Percentiles rank a stretch among this genome's conserved stretches.
phyloP scores from a whole-genome alignment of 2,888 invertebrate species.

The Drepanosiphum platanoidis region DNA sequence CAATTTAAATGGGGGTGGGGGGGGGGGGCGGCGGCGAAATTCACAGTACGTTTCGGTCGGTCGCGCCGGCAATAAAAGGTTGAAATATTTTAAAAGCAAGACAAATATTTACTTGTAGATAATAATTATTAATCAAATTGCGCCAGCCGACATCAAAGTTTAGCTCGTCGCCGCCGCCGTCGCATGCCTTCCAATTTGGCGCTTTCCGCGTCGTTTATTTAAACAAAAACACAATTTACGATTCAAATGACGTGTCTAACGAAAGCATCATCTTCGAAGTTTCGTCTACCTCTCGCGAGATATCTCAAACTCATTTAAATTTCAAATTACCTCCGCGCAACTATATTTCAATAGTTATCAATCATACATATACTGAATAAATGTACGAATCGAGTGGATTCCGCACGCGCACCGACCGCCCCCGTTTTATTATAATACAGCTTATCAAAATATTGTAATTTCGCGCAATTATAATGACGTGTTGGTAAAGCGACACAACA shows the following conservation, averaged over 20 bases:
- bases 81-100: not conserved
- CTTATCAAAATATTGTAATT: conserved; percentile 17
- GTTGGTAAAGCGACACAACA: not conserved
- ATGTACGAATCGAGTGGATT: conserved; percentile 19
- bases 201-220: conserved; percentile 34
- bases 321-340: conserved; percentile 10
- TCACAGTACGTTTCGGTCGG: not conserved
- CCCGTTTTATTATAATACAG: too few relatives aligned
- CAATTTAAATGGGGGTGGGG: too few relatives aligned
- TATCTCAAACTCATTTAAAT: conserved; percentile 46
- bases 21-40: not conserved
- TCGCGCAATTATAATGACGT: not conserved
- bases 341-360: conserved; percentile 49
- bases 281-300: not conserved
- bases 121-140: conserved; percentile 48
- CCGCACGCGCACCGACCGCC: not conserved
- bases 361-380: conserved; percentile 48
- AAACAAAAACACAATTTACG: conserved; percentile 54
- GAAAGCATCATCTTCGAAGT: conserved; percentile 36
- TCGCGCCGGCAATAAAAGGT: not conserved
- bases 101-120: conserved; percentile 13
- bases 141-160: conserved; percentile 40
- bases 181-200: conserved; percentile 41
- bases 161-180: not conserved
- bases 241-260: conserved; percentile 52